Evolutionary conservation across 2,113 vertebrate genomes (phyloP).

Genomic region (Marmota flaviventris): DNA sequence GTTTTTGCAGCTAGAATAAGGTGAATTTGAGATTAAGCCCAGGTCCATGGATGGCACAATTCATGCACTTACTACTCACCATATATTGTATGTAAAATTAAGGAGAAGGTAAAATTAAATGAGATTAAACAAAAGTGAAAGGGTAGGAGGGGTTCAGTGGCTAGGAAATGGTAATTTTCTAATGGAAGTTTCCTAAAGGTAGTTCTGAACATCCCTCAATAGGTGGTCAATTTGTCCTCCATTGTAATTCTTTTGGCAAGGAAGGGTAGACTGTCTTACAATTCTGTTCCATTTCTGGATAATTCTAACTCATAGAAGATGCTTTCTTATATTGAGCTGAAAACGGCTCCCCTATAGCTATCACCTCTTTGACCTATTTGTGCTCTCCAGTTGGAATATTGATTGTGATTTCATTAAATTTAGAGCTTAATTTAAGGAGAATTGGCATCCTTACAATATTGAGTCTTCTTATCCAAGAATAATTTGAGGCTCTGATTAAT

Average conservation of each 20-base stretch:
- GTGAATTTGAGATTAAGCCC: not conserved
- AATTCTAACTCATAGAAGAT: slow-evolving; percentile 71
- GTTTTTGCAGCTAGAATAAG: not conserved
- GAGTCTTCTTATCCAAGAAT: slow-evolving; percentile 77
- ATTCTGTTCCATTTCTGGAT: slow-evolving; percentile 67
- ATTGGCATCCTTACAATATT: slow-evolving; percentile 83
- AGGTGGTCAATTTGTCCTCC: slow-evolving; percentile 56
- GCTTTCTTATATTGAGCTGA: slow-evolving; percentile 70
- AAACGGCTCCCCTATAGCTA: slow-evolving; percentile 65
- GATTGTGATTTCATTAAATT: slow-evolving; percentile 85
- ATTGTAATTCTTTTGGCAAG: slow-evolving; percentile 51
- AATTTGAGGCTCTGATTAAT: slow-evolving; percentile 81
- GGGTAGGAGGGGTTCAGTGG: not conserved
- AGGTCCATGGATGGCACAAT: not conserved
- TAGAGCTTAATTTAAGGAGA: slow-evolving; percentile 82
- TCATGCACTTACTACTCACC: not conserved
- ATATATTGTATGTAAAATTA: not conserved
- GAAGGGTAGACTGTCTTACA: slow-evolving; percentile 51
- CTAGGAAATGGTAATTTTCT: not conserved
- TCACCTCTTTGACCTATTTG: slow-evolving; percentile 77
- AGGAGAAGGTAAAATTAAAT: not conserved
- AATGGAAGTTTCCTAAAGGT: too few species aligned
- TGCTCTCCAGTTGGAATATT: slow-evolving; percentile 83
- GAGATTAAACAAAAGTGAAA: not conserved
- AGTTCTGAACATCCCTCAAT: slow-evolving; percentile 13